Evolutionary conservation across 2,113 vertebrate species (phyloP).

Genomic region (Pelusios castaneus): DNA sequence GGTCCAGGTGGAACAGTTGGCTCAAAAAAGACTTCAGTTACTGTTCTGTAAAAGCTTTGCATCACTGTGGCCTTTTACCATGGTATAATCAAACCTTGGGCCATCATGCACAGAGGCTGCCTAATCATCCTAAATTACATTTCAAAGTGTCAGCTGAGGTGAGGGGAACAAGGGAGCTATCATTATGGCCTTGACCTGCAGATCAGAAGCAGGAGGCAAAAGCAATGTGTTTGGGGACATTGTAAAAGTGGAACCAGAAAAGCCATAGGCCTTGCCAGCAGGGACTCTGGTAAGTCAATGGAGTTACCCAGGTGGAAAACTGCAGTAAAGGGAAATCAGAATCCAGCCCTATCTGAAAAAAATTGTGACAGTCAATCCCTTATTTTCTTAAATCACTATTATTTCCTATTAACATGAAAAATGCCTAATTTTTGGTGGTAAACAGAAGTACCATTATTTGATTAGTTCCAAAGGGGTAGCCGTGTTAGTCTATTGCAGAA

Average conservation of each 20-base stretch:
- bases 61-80: conserved; percentile 27
- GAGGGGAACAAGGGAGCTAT: background rate
- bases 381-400: background rate
- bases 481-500: too few species aligned
- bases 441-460: conserved; percentile 71
- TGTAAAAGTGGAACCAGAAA: background rate
- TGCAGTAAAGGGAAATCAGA: background rate
- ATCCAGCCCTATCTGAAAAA: rapidly evolving
- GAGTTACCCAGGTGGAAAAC: background rate
- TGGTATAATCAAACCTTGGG: background rate
- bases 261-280: background rate
- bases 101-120: background rate
- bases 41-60: background rate
- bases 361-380: rapidly evolving
- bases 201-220: rapidly evolving
- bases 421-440: conserved; percentile 33
- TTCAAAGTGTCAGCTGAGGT: background rate
- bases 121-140: background rate
- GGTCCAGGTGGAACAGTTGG: conserved; percentile 83
- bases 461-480: too few species aligned
- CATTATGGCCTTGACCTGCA: background rate
- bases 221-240: rapidly evolving
- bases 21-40: conserved; percentile 68
- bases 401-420: background rate
- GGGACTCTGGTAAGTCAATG: background rate